phyloP scores from a whole-genome alignment of 2,113 vertebrate genomes.

The Labrus mixtus region DNA sequence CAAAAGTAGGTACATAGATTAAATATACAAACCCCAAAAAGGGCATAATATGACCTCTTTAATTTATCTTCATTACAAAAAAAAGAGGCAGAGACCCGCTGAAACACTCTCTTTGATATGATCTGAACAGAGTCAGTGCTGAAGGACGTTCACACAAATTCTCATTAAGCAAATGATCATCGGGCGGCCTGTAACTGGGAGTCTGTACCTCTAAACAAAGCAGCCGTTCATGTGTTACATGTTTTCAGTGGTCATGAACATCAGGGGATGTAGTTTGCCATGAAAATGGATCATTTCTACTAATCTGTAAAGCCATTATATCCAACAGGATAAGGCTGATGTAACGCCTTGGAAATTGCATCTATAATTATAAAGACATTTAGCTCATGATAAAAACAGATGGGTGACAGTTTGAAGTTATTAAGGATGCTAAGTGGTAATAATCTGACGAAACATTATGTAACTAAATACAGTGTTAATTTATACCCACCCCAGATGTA shows the following conservation, averaged over 20 bases:
- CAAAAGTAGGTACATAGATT: no score
- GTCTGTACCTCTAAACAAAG: conserved; percentile 18
- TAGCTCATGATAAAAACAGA: no score
- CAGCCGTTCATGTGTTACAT: neutral
- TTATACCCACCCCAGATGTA: no score
- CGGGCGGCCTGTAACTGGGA: neutral
- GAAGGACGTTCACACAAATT: neutral
- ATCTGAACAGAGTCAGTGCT: neutral
- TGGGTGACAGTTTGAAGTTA: no score
- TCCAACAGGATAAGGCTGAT: neutral
- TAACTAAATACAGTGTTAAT: no score
- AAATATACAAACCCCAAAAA: no score
- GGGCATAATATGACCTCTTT: no score
- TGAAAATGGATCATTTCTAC: neutral
- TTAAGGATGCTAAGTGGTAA: no score
- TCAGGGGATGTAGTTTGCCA: conserved; percentile 17
- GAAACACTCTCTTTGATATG: neutral
- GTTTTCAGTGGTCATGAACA: conserved; percentile 12
- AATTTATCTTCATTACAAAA: no score
- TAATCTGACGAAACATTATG: no score
- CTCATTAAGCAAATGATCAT: neutral
- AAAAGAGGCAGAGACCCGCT: neutral
- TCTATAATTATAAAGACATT: neutral
- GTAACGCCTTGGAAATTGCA: neutral
- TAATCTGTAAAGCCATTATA: neutral